phyloP scores from a whole-genome alignment of 1,140 invertebrate genomes.

The Macrotrachela quadricornifera region DNA sequence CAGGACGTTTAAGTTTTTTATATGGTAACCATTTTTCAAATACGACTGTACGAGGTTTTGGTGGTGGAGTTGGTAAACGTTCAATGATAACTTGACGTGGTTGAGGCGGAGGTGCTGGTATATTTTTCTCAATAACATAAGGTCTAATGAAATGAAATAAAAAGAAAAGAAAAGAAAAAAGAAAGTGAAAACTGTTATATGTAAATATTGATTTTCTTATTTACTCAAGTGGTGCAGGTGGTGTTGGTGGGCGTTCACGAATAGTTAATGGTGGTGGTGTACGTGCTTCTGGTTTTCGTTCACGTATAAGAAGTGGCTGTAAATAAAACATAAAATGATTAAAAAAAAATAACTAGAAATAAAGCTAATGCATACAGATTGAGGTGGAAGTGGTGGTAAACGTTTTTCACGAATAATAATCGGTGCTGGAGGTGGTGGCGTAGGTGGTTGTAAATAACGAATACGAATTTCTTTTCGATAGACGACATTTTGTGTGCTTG shows the following conservation, averaged over 20 bases:
- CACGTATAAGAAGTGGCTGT: background rate
- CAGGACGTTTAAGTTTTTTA: conserved; percentile 1
- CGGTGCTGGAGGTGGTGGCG: conserved; percentile 6
- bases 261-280: conserved; percentile 8
- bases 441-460: conserved; percentile 7
- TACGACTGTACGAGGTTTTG: conserved; percentile 4
- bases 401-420: conserved; percentile 8
- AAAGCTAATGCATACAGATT: conserved; percentile 2
- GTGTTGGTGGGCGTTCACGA: conserved; percentile 5
- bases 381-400: background rate
- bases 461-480: conserved; percentile 6
- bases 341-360: background rate
- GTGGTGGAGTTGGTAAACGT: conserved; percentile 3
- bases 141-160: too few relatives aligned
- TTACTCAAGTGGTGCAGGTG: background rate
- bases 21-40: conserved; percentile 10
- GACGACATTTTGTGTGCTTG: conserved; percentile 2
- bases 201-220: too few relatives aligned
- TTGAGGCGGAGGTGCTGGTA: background rate
- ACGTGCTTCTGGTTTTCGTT: conserved; percentile 1
- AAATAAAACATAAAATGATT: background rate
- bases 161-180: too few relatives aligned
- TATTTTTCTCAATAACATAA: too few relatives aligned
- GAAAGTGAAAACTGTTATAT: too few relatives aligned
- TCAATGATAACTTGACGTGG: conserved; percentile 9